Evolutionary conservation across 1,140 invertebrate species (phyloP).

Genomic region (Sarcophaga bullata): DNA sequence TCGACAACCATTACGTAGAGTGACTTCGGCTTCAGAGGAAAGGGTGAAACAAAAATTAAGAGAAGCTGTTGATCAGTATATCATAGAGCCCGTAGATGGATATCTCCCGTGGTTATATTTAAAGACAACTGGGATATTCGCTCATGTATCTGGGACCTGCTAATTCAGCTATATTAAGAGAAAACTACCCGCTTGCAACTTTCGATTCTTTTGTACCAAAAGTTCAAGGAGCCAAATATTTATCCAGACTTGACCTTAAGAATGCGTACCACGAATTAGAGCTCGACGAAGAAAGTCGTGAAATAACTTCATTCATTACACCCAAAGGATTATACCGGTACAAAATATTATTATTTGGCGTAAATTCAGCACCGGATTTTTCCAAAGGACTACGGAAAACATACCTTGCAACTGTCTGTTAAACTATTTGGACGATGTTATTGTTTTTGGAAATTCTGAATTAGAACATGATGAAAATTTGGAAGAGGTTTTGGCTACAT

Average conservation of each 20-base stretch:
- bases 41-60: conserved; percentile 46
- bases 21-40: conserved; percentile 44
- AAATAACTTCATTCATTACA: conserved; percentile 50
- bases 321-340: conserved; percentile 37
- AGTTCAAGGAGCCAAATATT: conserved; percentile 45
- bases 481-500: conserved; percentile 50
- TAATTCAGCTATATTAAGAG: conserved; percentile 45
- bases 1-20: conserved; percentile 34
- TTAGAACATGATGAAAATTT: conserved; percentile 54
- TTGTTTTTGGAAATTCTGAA: conserved; percentile 50
- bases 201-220: conserved; percentile 43
- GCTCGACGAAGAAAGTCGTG: conserved; percentile 47
- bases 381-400: too few relatives aligned
- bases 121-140: conserved; percentile 46
- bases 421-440: conserved; percentile 36
- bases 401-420: background rate
- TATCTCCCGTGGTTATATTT: conserved; percentile 46
- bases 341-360: background rate
- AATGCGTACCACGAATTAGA: conserved; percentile 55
- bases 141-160: too few relatives aligned
- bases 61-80: conserved; percentile 46
- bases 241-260: conserved; percentile 50
- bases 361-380: too few relatives aligned
- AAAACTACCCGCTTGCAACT: conserved; percentile 46
- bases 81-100: conserved; percentile 49